These are phyloP conservation scores for pig (Sus scrofa) DNA, from an alignment of 2,113 vertebrate species.

Conservation along the genomic window T2T-Sscrofa CM000824.6:37920001-37920500, in stretches of 20 bases:
- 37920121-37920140: background rate
- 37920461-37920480: background rate
- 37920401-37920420: background rate
- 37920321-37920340: background rate
- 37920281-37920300: background rate
- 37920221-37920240: background rate
- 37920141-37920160: background rate
- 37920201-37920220: background rate
- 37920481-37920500: background rate
- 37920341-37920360: background rate
- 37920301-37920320: background rate
- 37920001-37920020: background rate
- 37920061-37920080: background rate
- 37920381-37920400: background rate
- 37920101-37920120: background rate
- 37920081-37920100: background rate
- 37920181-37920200: background rate
- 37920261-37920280: background rate
- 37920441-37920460: constrained; percentile 27
- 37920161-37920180: background rate
- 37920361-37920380: background rate
- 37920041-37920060: background rate
- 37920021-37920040: background rate
- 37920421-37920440: background rate
- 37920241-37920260: background rate